Conservation (phyloP, 2,113 vertebrate genomes). For the Peromyscus californicus region DNA sequence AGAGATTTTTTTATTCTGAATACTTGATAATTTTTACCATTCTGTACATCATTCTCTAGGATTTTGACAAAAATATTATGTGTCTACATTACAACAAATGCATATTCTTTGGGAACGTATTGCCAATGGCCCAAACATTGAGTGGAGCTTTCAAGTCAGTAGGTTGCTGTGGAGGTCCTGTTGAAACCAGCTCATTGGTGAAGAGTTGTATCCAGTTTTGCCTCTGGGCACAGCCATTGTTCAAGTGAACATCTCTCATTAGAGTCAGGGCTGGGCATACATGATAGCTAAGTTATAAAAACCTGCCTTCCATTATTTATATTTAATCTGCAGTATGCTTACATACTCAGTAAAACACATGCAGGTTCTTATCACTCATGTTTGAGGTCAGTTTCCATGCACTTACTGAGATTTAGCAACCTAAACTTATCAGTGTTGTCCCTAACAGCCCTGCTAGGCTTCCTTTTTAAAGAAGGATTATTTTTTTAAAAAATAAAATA, state of each 20-base stretch:
- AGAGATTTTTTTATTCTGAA: constrained; percentile 38
- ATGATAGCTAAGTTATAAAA: neutral
- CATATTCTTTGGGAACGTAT: neutral
- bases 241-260: neutral
- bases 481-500: neutral
- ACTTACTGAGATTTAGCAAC: neutral
- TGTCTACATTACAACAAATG: constrained; percentile 6
- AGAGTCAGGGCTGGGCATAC: neutral
- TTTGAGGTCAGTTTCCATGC: neutral
- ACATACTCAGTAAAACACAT: neutral
- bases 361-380: neutral
- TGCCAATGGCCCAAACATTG: neutral
- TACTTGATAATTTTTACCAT: neutral
- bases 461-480: neutral
- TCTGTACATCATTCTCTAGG: neutral
- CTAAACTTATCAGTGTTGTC: neutral
- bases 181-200: neutral
- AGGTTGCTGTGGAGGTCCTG: neutral
- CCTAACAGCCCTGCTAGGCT: neutral
- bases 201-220: neutral
- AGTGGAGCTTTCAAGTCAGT: neutral
- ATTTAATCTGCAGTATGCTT: neutral
- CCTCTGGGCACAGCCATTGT: neutral
- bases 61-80: constrained; percentile 39
- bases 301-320: neutral